Evolutionary conservation across 35 echinoderm and acorn worm genomes (phyloP), one percentile per base, ranked within the genome.

Genomic region (Strongylocentrotus purpuratus): DNA sequence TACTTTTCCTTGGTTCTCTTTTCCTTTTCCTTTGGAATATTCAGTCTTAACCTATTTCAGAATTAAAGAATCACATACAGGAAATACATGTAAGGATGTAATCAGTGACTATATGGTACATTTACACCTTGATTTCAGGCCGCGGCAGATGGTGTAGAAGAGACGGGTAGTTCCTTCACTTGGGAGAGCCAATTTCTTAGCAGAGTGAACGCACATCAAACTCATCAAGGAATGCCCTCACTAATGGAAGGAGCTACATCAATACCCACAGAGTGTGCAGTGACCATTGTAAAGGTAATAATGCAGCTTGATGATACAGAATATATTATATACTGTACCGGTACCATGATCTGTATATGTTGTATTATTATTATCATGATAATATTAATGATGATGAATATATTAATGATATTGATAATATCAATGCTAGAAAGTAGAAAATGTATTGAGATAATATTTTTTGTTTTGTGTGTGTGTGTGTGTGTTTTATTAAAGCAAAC

Each of bases 271-370:
- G 32, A 89, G 18, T 89, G 87, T 45, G 5, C 12, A 33, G 87
- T 89, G 33, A 89, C 87, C 12, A 89, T 89, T 89, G 32, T 89
- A 33, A 89, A 89, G 87, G 87, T 89, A 45, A 89, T 33, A 4
- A 4, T 89, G 1, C 33, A 28, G 12, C 0, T 86, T 86, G 22
- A 20, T 31, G 12, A 86, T 86, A 7, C 85, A 86, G 28, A 86
- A 86, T 31, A 86, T 31, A 31, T 20, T n/a, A n/a, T n/a, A n/a
- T n/a, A n/a, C n/a, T n/a, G n/a, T n/a, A n/a, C n/a, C n/a, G n/a
- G n/a, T n/a, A 18, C 86, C 28, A 33, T 33, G 28, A 86, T 33
- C 28, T 10, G 28, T 33, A 86, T 18, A 86, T 7, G 86, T 10
- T 86, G 86, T 33, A 33, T 4, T 17, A 85, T 85, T 4, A 20